Base-by-base conservation (phyloP, 2,797 vertebrate genomes). In the Neopelma chrysocephalum region DNA sequence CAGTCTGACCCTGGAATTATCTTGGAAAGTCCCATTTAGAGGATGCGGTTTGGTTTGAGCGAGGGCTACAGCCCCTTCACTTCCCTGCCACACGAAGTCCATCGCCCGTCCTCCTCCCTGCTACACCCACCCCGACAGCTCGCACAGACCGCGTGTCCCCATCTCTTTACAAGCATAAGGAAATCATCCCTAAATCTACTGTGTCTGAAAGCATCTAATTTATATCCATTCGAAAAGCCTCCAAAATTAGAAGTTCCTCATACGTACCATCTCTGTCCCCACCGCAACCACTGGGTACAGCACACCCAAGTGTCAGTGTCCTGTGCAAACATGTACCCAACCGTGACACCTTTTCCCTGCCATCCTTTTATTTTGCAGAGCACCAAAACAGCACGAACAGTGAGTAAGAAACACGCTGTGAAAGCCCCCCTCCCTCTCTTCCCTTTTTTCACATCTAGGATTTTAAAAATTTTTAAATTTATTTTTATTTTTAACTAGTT, bases 201-300 rank as follows among this genome's bases (percentile, higher is more conserved):
- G 15, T 16, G 10, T 23, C 25, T 43, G 43, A 66, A n/a, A 8
- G 13, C 4, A 4, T 32, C 56, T 26, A 2, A 20, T 54, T 79
- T 61, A 3, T 4, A 50, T 3, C 40, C 21, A 1, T 11, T 3
- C 5, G 50, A 76, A 25, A 0, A 42, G 18, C 32, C 57, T 1
- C 3, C 43, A 18, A 61, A 15, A 22, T 1, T 10, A 38, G 62
- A 26, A 47, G 50, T 10, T 61, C 20, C 32, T 32, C 31, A 2
- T 0, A 16, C 0, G 3, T 2, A 15, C 21, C 10, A 5, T 8
- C 23, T 36, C 40, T 50, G 25, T 31, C 29, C 20, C 20, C 20
- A 7, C 7, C 0, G 2, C n/a, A 60, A 40, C 40, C 19, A 3
- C 7, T 0, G 23, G 43, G 34, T 19, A 34, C 34, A 38, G 13